Percentiles rank a stretch among this genome's conserved stretches.
These are phyloP conservation scores for Halcyon leucocephala DNA, from an alignment of 2,797 vertebrate species.

Conservation along the genomic window DNA sequence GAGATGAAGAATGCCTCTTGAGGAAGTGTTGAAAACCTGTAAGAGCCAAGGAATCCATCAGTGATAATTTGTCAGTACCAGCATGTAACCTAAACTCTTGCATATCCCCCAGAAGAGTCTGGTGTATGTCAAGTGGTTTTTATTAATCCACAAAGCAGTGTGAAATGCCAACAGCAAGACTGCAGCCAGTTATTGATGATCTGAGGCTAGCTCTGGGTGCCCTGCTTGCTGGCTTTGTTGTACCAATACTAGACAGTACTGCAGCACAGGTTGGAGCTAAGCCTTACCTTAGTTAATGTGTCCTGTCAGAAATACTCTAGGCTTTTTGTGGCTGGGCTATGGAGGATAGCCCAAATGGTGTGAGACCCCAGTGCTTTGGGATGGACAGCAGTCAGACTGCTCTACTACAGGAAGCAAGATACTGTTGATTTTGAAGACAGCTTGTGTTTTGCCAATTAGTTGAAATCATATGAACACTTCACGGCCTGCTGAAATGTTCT, in stretches of 20 bases:
- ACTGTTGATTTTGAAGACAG: not conserved
- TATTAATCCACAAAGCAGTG: not conserved
- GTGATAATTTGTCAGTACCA: not conserved
- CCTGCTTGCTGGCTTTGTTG: not conserved
- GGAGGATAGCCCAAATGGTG: not conserved
- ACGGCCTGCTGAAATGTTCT: not conserved
- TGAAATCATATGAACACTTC: not conserved
- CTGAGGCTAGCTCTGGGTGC: not conserved
- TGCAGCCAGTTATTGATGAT: not conserved
- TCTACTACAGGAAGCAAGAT: not conserved
- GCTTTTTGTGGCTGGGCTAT: not conserved
- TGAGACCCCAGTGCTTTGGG: not conserved
- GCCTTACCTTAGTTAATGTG: not conserved
- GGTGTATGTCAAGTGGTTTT: not conserved
- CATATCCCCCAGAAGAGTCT: not conserved
- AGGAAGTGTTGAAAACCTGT: not conserved
- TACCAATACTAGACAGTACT: not conserved
- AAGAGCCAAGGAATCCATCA: slow-evolving; percentile 22
- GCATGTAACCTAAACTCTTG: not conserved
- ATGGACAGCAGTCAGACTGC: not conserved
- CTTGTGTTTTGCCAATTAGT: not conserved
- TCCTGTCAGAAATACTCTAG: not conserved
- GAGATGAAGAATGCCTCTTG: slow-evolving; percentile 4
- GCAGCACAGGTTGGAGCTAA: not conserved
- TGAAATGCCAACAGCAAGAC: not conserved